Conservation (phyloP, 2,888 invertebrate species). For the Chalcosyrphus nemorum region DNA sequence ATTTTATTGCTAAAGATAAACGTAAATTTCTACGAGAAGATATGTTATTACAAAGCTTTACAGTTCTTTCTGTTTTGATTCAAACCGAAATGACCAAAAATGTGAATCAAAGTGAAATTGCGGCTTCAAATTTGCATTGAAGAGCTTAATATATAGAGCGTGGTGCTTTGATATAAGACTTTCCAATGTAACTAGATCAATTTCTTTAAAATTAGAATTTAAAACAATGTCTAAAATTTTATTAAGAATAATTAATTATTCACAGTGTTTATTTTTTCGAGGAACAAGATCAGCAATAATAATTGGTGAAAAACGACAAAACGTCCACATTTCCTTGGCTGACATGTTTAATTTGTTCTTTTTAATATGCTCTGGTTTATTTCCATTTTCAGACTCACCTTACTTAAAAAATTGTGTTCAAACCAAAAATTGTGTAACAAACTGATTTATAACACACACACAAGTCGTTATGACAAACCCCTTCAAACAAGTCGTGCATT, state of each 20-base stretch:
- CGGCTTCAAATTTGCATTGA: too few species aligned
- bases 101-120: slow-evolving; percentile 18
- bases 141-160: neutral
- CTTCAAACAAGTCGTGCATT: too few species aligned
- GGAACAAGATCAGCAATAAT: neutral
- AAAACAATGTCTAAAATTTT: slow-evolving; percentile 3
- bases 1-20: neutral
- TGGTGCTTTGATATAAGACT: slow-evolving; percentile 6
- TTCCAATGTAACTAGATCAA: neutral
- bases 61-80: neutral
- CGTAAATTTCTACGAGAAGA: too few species aligned
- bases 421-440: too few species aligned
- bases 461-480: too few species aligned
- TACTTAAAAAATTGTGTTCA: too few species aligned
- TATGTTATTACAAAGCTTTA: too few species aligned
- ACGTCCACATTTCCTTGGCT: slow-evolving; percentile 18
- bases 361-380: slow-evolving; percentile 19
- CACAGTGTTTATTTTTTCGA: neutral
- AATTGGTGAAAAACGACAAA: neutral
- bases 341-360: slow-evolving; percentile 20
- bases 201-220: slow-evolving; percentile 19
- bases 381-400: slow-evolving; percentile 9
- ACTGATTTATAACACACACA: too few species aligned
- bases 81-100: slow-evolving; percentile 4
- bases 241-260: neutral